Evolutionary conservation across 2,113 vertebrate genomes (phyloP).

Genomic region (Odocoileus hemionus): DNA sequence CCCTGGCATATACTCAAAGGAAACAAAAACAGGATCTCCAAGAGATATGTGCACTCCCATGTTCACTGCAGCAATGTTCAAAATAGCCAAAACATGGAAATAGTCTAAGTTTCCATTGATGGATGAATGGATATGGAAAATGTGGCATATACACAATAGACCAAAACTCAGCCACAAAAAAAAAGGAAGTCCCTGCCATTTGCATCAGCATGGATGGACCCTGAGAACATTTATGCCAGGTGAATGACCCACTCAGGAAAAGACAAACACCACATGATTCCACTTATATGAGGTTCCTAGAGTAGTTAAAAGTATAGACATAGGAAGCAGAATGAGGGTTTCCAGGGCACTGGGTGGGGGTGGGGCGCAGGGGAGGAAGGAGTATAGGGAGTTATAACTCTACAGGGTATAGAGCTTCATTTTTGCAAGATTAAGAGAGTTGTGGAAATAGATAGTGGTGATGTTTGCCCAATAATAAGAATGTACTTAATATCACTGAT

Average conservation of each 20-base stretch:
- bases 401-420: neutral
- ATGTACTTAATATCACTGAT: neutral
- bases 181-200: neutral
- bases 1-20: neutral
- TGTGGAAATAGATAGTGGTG: neutral
- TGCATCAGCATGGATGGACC: neutral
- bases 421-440: neutral
- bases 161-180: neutral
- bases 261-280: neutral
- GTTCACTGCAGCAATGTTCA: neutral
- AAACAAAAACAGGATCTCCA: neutral
- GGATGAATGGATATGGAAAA: neutral
- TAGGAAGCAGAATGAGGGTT: neutral
- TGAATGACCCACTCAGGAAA: neutral
- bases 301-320: neutral
- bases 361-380: rapidly evolving
- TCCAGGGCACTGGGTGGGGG: neutral
- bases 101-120: neutral
- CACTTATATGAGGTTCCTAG: neutral
- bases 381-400: neutral
- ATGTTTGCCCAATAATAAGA: neutral
- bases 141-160: neutral
- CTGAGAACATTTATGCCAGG: neutral
- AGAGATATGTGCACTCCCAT: neutral
- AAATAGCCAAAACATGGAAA: neutral